phyloP scores from a whole-genome alignment of 23 tunicate genomes.

The Ciona savignyi region DNA sequence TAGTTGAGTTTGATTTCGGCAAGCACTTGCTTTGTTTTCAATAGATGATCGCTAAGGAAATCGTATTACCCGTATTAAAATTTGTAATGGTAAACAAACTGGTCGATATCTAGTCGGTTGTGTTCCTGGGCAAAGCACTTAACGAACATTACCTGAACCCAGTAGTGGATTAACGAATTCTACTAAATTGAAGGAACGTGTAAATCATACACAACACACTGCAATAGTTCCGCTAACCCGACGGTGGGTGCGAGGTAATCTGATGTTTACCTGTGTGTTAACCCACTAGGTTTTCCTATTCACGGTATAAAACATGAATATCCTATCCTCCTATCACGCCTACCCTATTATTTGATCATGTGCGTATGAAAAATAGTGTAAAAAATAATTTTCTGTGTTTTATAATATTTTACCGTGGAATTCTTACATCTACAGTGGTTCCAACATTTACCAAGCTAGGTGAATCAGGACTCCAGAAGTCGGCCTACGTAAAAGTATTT shows the following conservation, averaged over 20 bases:
- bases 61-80: background rate
- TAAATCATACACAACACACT: background rate
- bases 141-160: too few species aligned
- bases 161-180: too few species aligned
- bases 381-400: too few species aligned
- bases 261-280: too few species aligned
- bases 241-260: too few species aligned
- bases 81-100: background rate
- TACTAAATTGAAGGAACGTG: background rate
- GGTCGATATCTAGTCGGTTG: background rate
- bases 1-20: slow-evolving; percentile 11
- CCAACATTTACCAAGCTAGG: slow-evolving; percentile 17
- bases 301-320: background rate
- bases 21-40: slow-evolving; percentile 28
- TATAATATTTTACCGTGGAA: slow-evolving; percentile 27
- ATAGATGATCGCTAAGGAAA: slow-evolving; percentile 26
- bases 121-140: too few species aligned
- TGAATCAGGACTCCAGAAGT: slow-evolving; percentile 66
- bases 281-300: too few species aligned
- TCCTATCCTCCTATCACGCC: too few species aligned
- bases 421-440: slow-evolving; percentile 32
- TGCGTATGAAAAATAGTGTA: too few species aligned
- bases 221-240: background rate
- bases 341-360: too few species aligned
- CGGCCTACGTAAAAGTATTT: too few species aligned